Base-by-base conservation (phyloP, 2,888 invertebrate species). In the Volucella inflata region DNA sequence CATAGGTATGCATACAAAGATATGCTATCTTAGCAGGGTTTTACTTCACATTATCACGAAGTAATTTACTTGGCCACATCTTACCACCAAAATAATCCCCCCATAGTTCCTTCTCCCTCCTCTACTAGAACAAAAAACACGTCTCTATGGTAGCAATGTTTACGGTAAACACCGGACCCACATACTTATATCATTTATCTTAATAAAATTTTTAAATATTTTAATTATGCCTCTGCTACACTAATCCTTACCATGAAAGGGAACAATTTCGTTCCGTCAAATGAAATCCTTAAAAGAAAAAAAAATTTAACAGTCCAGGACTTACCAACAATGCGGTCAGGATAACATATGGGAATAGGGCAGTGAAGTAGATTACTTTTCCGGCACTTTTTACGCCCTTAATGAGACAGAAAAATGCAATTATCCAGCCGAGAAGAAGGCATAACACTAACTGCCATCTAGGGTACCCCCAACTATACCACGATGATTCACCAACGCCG, bases 371-470 rank as follows among this genome's bases (percentile, higher is more conserved):
- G 59, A 95, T 95, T 55, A 96, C 96, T 94, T 97, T 98, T 57
- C 98, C 98, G 0, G 97, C 96, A 89, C 97, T 97, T 92, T 97
- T 96, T 87, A 98, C 97, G 42, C 97, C 96, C 94, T 96, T 96
- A 91, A 97, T 96, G 80, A 98, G 96, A 91, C 97, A 97, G 88
- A 98, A 94, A 93, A 96, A 98, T 82, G 97, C 96, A 87, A 97
- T 93, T 62, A 97, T 90, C 98, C 98, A 98, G 0, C 95, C 95
- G 0, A 96, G 91, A 42, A 95, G 93, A 6, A 98, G 93, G 87
- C 96, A 96, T 4, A 96, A 94, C 0, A 96, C 95, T 70, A 98
- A 93, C 90, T 97, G 96, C 96, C 96, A 97, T 87, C 96, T 94
- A 17, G 98, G 93, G 0, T 92, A 91, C 0, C 97, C 97, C 91